Evolutionary conservation across 2,113 vertebrate genomes (phyloP).

Genomic region (Piprites chloris): DNA sequence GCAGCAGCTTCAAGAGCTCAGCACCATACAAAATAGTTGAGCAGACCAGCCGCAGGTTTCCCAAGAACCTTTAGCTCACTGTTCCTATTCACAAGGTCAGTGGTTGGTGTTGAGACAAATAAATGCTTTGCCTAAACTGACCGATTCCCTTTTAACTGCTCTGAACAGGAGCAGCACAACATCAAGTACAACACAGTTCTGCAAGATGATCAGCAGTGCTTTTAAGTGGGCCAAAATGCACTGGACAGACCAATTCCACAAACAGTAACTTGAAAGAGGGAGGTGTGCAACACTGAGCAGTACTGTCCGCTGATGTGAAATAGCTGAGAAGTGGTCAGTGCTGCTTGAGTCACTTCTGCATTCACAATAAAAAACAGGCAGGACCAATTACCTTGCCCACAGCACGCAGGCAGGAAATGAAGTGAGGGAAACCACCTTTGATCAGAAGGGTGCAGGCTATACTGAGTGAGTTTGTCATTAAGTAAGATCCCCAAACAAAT

Average conservation of each 20-base stretch:
- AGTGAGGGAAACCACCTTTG: background rate
- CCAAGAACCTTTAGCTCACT: background rate
- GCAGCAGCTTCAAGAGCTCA: background rate
- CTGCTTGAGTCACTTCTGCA: background rate
- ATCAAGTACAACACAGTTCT: background rate
- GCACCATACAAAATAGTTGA: background rate
- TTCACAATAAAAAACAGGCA: background rate
- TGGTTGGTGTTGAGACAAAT: background rate
- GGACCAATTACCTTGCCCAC: background rate
- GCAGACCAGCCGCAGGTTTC: background rate
- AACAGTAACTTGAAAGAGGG: background rate
- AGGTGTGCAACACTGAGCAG: background rate
- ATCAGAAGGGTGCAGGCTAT: accelerated
- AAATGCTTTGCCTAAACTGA: background rate
- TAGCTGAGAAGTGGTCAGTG: background rate
- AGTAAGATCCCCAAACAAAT: accelerated
- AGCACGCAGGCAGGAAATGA: background rate
- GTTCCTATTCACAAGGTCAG: background rate
- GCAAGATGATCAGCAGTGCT: accelerated
- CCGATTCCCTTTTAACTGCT: background rate
- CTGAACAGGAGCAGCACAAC: background rate
- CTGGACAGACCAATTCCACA: background rate
- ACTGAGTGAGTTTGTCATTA: background rate
- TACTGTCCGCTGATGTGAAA: accelerated
- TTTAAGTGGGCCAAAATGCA: background rate